These are phyloP conservation scores for Ptychodera flava DNA, from an alignment of 35 echinoderm and acorn worm species.

Conservation along the genomic window DNA sequence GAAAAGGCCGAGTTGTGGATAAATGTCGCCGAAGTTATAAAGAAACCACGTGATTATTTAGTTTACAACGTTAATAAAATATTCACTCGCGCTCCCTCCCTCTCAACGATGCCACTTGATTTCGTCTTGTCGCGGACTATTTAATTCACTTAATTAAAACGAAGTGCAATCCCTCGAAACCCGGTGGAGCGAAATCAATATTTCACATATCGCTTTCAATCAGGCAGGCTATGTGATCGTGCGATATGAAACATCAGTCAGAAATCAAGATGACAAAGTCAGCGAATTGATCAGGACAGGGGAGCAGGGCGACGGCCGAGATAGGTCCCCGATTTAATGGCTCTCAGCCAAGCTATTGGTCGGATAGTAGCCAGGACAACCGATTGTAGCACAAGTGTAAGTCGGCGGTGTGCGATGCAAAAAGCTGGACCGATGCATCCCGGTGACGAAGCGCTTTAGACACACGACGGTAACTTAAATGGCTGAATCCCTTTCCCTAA, in stretches of 20 bases:
- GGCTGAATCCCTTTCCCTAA: too few relatives aligned
- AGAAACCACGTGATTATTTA: too few relatives aligned
- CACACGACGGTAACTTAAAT: too few relatives aligned
- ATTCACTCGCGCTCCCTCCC: background rate
- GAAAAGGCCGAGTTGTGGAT: too few relatives aligned
- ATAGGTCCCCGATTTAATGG: too few relatives aligned
- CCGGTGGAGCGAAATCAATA: background rate
- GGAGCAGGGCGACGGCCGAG: background rate
- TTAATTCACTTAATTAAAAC: background rate
- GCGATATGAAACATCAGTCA: background rate
- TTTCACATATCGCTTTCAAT: background rate
- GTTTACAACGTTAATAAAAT: background rate
- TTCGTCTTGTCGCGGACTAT: background rate
- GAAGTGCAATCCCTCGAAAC: background rate
- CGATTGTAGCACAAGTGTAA: too few relatives aligned
- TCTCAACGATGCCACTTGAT: background rate
- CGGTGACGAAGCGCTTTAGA: too few relatives aligned
- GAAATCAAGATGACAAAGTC: background rate
- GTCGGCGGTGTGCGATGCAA: too few relatives aligned
- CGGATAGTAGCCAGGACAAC: too few relatives aligned
- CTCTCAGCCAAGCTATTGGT: too few relatives aligned
- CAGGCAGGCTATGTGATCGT: background rate
- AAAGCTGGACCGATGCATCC: too few relatives aligned
- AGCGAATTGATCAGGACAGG: background rate
- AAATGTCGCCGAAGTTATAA: too few relatives aligned